phyloP scores from a whole-genome alignment of 2,888 invertebrate species.

The Hermaeophaga mercurialis region DNA sequence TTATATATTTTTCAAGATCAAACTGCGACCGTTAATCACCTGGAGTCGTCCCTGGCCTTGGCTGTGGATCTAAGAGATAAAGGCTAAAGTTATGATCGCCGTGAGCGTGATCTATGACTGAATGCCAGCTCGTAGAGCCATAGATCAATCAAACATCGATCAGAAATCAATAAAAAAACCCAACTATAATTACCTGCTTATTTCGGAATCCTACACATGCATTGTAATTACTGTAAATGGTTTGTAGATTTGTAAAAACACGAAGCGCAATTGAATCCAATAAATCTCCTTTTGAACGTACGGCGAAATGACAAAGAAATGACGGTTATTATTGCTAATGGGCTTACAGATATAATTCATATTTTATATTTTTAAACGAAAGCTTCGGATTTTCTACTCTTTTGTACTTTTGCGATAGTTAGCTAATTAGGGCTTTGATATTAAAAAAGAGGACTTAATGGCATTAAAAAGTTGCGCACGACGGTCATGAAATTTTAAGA shows the following conservation, averaged over 20 bases:
- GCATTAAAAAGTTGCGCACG: no score
- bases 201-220: conserved; percentile 57
- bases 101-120: conserved; percentile 55
- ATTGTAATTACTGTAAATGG: conserved; percentile 57
- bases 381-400: conserved; percentile 21
- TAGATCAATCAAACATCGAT: conserved; percentile 57
- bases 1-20: no score
- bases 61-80: conserved; percentile 20
- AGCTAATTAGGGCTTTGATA: neutral
- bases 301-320: conserved; percentile 46
- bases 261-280: conserved; percentile 50
- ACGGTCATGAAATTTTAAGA: no score
- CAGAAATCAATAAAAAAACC: conserved; percentile 54
- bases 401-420: conserved; percentile 20
- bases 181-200: conserved; percentile 52
- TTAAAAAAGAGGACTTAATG: no score
- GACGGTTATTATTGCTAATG: conserved; percentile 46
- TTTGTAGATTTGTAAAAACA: conserved; percentile 45
- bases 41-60: conserved; percentile 25
- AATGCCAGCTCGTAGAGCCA: conserved; percentile 53
- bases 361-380: conserved; percentile 42
- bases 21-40: no score
- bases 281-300: conserved; percentile 49
- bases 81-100: conserved; percentile 33
- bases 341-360: conserved; percentile 46